These are phyloP conservation scores for Antennarius striatus DNA, from an alignment of 2,113 vertebrate species.

Conservation along the genomic window DNA sequence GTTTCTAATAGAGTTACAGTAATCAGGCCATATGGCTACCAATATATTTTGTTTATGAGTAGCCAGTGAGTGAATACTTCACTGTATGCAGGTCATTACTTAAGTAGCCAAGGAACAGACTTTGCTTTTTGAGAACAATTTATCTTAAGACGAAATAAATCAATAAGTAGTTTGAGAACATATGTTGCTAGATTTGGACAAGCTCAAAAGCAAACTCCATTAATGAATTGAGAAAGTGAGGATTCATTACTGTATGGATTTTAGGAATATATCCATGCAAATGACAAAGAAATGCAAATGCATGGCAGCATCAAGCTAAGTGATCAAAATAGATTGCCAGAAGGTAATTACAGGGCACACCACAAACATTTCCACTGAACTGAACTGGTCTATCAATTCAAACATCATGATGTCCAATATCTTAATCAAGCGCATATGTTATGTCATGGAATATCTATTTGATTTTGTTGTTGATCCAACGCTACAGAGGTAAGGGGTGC, in stretches of 20 bases:
- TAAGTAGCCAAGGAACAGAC: constrained; percentile 63
- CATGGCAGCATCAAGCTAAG: constrained; percentile 74
- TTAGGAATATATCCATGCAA: constrained; percentile 73
- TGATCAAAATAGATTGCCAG: constrained; percentile 80
- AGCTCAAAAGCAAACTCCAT: constrained; percentile 75
- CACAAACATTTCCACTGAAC: constrained; percentile 64
- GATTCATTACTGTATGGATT: constrained; percentile 79
- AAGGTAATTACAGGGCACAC: constrained; percentile 64
- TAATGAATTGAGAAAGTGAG: constrained; percentile 81
- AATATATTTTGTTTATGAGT: constrained; percentile 64
- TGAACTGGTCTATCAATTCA: constrained; percentile 74
- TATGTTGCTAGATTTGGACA: constrained; percentile 76
- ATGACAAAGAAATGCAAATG: constrained; percentile 79
- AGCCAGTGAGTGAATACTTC: constrained; percentile 64
- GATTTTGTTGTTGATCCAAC: constrained; percentile 75
- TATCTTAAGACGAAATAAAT: constrained; percentile 76
- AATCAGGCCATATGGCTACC: constrained; percentile 48
- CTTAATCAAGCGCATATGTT: constrained; percentile 76
- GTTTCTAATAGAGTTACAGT: constrained; percentile 30
- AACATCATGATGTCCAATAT: constrained; percentile 73
- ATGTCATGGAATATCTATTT: constrained; percentile 77
- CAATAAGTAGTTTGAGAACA: constrained; percentile 79
- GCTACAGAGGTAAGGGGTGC: constrained; percentile 63
- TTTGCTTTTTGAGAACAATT: constrained; percentile 71
- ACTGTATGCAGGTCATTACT: constrained; percentile 75